Evolutionary conservation across 23 tunicate species (phyloP).

Genomic region (Aplidium turbinatum): DNA sequence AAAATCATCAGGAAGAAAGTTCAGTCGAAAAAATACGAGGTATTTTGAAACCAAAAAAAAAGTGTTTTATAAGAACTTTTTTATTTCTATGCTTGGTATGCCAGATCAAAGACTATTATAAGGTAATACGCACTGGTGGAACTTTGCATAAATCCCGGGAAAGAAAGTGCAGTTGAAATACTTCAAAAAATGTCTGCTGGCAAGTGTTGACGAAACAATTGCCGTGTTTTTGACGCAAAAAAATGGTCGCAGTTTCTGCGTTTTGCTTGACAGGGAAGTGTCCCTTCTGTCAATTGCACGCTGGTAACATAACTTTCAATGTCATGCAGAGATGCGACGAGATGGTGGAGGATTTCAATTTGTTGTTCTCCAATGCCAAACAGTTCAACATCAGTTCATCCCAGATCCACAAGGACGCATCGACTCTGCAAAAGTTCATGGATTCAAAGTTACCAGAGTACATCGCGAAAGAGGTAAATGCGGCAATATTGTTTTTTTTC

Average conservation of each 20-base stretch:
- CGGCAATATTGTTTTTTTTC: slow-evolving; percentile 1
- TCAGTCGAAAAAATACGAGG: slow-evolving; percentile 73
- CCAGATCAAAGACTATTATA: not conserved
- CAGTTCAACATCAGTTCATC: slow-evolving; percentile 66
- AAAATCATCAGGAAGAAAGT: slow-evolving; percentile 69
- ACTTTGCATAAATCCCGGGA: too few species aligned
- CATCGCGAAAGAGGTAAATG: slow-evolving; percentile 37
- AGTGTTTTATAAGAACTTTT: not conserved
- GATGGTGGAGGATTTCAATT: slow-evolving; percentile 48
- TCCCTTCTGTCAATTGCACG: too few species aligned
- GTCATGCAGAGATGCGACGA: slow-evolving; percentile 38
- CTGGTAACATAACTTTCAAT: too few species aligned
- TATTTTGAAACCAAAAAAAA: slow-evolving; percentile 19
- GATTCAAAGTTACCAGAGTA: slow-evolving; percentile 46
- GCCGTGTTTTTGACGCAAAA: too few species aligned
- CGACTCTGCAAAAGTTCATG: slow-evolving; percentile 50
- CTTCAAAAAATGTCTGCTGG: too few species aligned
- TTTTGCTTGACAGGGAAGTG: too few species aligned
- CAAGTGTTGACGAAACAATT: too few species aligned
- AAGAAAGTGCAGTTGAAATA: too few species aligned
- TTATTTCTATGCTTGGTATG: not conserved
- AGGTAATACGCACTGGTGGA: not conserved
- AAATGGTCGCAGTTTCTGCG: too few species aligned
- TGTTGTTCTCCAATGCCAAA: slow-evolving; percentile 78
- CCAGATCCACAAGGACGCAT: slow-evolving; percentile 80